A percentile compares a stretch with the other conserved stretches of the same genome.
Conservation (phyloP, 1,140 invertebrate genomes). For the Philopotamus ludificatus region DNA sequence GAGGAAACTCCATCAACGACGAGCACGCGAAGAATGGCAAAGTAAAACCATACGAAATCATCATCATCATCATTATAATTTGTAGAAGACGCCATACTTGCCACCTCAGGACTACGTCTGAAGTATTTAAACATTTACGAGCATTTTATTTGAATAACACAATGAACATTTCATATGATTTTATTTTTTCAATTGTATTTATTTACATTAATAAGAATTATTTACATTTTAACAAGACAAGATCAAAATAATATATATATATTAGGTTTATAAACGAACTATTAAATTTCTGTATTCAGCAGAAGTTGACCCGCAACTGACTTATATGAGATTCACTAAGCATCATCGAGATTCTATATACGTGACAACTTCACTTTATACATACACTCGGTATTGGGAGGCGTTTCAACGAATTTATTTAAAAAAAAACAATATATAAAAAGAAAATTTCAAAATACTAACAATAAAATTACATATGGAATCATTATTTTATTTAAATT, state of each 20-base stretch:
- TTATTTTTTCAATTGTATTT: slow-evolving; percentile 22
- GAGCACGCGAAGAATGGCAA: too few species aligned
- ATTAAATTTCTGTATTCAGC: neutral
- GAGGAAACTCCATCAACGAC: too few species aligned
- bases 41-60: too few species aligned
- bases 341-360: neutral
- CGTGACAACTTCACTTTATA: too few species aligned
- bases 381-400: too few species aligned
- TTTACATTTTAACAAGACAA: slow-evolving; percentile 7
- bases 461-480: neutral
- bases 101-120: too few species aligned
- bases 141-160: too few species aligned
- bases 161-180: slow-evolving; percentile 25
- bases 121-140: too few species aligned
- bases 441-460: neutral
- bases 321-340: neutral
- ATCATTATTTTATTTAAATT: neutral
- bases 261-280: neutral
- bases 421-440: too few species aligned
- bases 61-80: too few species aligned
- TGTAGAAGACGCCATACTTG: too few species aligned
- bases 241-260: neutral
- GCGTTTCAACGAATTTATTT: too few species aligned
- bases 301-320: slow-evolving; percentile 23
- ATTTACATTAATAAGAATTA: slow-evolving; percentile 3